phyloP scores from a whole-genome alignment of 1,140 invertebrate genomes.

The Neelides sp. region DNA sequence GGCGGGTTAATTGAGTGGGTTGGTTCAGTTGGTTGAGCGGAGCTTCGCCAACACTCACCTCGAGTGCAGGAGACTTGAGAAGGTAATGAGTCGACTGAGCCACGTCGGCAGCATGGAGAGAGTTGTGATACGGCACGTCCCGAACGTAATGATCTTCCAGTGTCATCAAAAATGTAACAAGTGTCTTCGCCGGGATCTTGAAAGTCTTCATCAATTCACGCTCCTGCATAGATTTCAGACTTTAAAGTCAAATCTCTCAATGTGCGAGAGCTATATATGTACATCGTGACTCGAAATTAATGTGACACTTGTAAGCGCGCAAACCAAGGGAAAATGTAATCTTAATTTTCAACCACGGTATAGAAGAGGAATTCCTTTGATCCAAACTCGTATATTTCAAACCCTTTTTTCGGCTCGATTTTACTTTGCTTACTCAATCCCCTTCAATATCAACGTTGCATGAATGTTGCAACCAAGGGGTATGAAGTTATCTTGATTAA shows the following conservation, averaged over 20 bases:
- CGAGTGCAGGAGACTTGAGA: constrained; percentile 83
- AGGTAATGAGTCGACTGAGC: constrained; percentile 90
- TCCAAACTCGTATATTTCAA: too few relatives aligned
- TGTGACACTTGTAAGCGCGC: too few relatives aligned
- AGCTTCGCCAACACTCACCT: constrained; percentile 45
- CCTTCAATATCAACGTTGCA: too few relatives aligned
- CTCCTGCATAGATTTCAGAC: constrained; percentile 47
- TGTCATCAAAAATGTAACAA: constrained; percentile 91
- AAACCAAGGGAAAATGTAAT: too few relatives aligned
- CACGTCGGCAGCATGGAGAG: constrained; percentile 91
- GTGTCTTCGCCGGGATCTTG: constrained; percentile 83
- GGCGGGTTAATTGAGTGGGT: neutral
- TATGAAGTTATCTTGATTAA: too few relatives aligned
- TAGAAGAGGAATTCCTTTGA: neutral
- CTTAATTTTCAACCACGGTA: too few relatives aligned
- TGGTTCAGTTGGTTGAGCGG: too few relatives aligned
- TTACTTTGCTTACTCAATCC: too few relatives aligned
- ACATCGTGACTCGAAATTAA: too few relatives aligned
- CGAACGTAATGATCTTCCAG: constrained; percentile 96
- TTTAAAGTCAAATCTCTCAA: neutral
- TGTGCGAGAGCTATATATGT: too few relatives aligned
- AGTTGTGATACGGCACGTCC: constrained; percentile 82
- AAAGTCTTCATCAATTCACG: constrained; percentile 80
- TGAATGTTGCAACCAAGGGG: too few relatives aligned
- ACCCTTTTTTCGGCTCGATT: neutral